These are phyloP conservation scores for Antitype chi DNA, from an alignment of 2,888 invertebrate genomes.

Conservation along the genomic window DNA sequence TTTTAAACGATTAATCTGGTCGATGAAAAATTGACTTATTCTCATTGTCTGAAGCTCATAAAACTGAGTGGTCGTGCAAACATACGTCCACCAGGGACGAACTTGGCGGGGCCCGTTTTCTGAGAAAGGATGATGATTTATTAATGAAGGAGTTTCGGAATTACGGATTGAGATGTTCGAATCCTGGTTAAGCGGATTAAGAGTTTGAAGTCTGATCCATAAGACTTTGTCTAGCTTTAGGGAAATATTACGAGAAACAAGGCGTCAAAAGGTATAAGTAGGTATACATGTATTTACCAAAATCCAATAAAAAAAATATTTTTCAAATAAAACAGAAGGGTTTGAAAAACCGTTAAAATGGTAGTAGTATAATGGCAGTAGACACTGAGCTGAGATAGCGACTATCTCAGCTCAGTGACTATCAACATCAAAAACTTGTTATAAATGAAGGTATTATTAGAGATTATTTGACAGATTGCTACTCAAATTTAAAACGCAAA, in stretches of 20 bases:
- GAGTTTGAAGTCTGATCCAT: neutral
- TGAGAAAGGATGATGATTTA: constrained; percentile 20
- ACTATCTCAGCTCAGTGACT: neutral
- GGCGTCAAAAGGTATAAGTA: neutral
- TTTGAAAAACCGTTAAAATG: neutral
- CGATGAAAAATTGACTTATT: constrained; percentile 83
- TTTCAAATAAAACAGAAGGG: neutral
- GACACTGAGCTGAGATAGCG: too few species aligned
- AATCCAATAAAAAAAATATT: neutral
- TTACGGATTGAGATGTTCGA: constrained; percentile 11
- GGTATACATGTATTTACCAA: too few species aligned
- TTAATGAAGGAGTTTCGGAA: constrained; percentile 22
- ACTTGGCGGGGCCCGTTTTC: constrained; percentile 39
- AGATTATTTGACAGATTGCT: neutral
- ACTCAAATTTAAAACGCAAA: neutral
- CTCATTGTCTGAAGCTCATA: constrained; percentile 79
- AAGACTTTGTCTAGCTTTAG: constrained; percentile 1
- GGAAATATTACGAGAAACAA: neutral
- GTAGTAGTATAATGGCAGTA: too few species aligned
- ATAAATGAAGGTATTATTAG: neutral
- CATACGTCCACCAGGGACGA: constrained; percentile 67
- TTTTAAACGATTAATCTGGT: constrained; percentile 88
- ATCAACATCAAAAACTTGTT: neutral
- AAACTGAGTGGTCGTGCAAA: constrained; percentile 83
- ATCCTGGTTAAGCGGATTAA: constrained; percentile 44